Evolutionary conservation across 2,113 vertebrate genomes (phyloP), one percentile per base, ranked within the genome.

Genomic region (Typhlomys cinereus): DNA sequence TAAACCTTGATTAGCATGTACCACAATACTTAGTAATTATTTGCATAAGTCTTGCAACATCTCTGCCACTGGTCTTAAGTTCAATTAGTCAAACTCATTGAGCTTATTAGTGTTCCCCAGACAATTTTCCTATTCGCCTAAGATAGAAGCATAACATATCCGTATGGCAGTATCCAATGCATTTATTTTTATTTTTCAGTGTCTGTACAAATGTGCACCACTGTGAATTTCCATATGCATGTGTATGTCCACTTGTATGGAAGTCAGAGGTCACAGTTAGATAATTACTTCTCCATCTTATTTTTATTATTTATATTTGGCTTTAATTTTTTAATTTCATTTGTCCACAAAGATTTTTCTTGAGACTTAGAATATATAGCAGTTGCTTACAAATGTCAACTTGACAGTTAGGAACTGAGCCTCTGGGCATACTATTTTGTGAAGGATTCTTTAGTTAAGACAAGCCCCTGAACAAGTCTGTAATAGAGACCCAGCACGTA

Each of bases 11-110:
- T 84, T 85, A 81, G 21, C n/a, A 34, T 34, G 21, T 76, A 25
- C 71, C 80, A 67, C 31, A 64, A 7, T 64, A 57, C 36, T 88
- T 92, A 54, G 23, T 89, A 66, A 94, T 92, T 74, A 81, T 83
- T 78, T 94, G 34, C 76, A 48, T 90, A 48, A 54, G 52, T 80
- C 34, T 93, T 44, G 57, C 23, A 70, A 41, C 21, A 75, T 13
- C 14, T 39, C 11, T 39, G 5, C 78, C 64, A 79, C n/a, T 88
- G 46, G 41, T 75, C n/a, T 54, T 79, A 48, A 48, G 50, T 88
- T 95, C 82, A 52, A 0, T 73, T 62, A 64, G 23, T 91, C 36
- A 52, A 69, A 88, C 34, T 44, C 59, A 23, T 25, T 50, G 57
- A 75, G 71, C 54, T 85, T 48, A 71, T 62, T 67, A 76, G 70